phyloP scores from a whole-genome alignment of 2,797 vertebrate genomes.

The Acipenser ruthenus region DNA sequence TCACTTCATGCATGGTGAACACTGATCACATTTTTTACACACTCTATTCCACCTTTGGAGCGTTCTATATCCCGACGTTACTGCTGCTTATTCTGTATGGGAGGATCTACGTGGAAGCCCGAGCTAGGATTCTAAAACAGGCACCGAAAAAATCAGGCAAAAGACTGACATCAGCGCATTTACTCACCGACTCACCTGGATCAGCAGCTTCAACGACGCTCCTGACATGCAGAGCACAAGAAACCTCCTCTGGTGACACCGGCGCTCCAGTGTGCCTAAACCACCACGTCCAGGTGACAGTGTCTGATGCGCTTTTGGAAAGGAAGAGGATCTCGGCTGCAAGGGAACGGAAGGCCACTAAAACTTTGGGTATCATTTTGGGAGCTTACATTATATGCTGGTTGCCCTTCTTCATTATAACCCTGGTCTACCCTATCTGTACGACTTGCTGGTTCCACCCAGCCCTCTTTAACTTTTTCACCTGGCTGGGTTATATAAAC shows the following conservation, averaged over 20 bases:
- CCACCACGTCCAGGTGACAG: constrained; percentile 78
- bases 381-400: constrained; percentile 93
- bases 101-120: constrained; percentile 85
- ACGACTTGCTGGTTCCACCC: constrained; percentile 73
- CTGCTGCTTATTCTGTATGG: constrained; percentile 87
- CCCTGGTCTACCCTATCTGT: constrained; percentile 49
- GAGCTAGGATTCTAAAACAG: constrained; percentile 87
- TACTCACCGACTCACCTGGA: constrained; percentile 74
- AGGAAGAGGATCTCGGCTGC: constrained; percentile 92
- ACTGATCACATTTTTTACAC: constrained; percentile 92
- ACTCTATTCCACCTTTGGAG: constrained; percentile 90
- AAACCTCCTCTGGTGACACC: constrained; percentile 65
- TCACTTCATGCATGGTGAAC: constrained; percentile 77
- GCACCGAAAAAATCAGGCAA: constrained; percentile 73
- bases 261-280: constrained; percentile 67
- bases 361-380: constrained; percentile 87
- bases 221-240: constrained; percentile 67
- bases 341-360: constrained; percentile 85
- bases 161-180: constrained; percentile 77
- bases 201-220: constrained; percentile 80
- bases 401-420: constrained; percentile 93
- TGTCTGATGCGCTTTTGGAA: constrained; percentile 86
- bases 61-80: constrained; percentile 91
- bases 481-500: constrained; percentile 92
- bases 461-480: constrained; percentile 88